These are phyloP conservation scores for Drosophila multiciliata DNA, from an alignment of 2,888 invertebrate genomes.

Conservation along the genomic window DNA sequence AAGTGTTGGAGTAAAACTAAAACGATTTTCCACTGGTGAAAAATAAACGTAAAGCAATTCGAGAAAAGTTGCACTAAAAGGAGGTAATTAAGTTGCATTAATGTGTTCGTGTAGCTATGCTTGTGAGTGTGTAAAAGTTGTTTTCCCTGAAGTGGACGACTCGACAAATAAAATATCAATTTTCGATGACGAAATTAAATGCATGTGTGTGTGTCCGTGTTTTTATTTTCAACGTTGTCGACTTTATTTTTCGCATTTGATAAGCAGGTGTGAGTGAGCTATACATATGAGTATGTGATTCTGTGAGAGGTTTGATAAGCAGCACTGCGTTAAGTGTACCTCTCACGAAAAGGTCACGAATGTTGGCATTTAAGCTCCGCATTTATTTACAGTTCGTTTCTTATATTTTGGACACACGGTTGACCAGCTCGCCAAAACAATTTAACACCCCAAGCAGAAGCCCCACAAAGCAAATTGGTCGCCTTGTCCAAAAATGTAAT, in stretches of 20 bases:
- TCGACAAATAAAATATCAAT: conserved; percentile 58
- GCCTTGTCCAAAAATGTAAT: conserved; percentile 56
- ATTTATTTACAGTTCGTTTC: conserved; percentile 48
- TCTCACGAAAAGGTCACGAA: conserved; percentile 62
- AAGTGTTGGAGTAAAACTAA: conserved; percentile 53
- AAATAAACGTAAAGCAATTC: conserved; percentile 50
- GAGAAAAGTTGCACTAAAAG: conserved; percentile 67
- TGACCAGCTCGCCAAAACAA: conserved; percentile 49
- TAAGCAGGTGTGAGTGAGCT: conserved; percentile 58
- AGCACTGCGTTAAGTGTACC: conserved; percentile 28
- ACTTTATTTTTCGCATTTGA: conserved; percentile 63
- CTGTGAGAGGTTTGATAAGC: conserved; percentile 50
- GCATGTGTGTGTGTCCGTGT: conserved; percentile 41
- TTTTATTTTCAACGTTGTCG: conserved; percentile 56
- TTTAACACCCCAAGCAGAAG: conserved; percentile 51
- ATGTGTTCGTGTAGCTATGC: conserved; percentile 17
- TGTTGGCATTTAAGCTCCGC: conserved; percentile 57
- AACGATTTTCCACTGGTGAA: conserved; percentile 59
- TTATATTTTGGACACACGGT: conserved; percentile 40
- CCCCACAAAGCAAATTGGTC: conserved; percentile 43
- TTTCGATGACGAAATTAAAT: conserved; percentile 71
- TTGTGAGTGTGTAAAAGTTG: conserved; percentile 61
- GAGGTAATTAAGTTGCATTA: conserved; percentile 65
- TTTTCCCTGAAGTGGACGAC: conserved; percentile 68
- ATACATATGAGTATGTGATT: conserved; percentile 16